A percentile compares a stretch with the other conserved stretches of the same genome.
phyloP scores from a whole-genome alignment of 2,113 vertebrate species.

The Pandion haliaetus region DNA sequence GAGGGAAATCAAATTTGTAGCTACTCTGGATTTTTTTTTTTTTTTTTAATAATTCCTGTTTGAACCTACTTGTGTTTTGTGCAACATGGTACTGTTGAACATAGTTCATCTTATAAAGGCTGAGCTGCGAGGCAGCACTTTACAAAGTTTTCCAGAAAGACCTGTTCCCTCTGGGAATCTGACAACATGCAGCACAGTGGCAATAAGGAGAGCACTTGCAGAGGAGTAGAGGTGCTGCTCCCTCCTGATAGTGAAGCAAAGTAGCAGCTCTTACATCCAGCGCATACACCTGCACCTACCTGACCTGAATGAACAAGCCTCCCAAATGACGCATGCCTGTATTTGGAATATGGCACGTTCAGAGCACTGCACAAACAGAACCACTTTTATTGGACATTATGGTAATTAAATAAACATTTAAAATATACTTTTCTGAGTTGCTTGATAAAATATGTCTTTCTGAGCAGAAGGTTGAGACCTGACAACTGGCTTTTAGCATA shows the following conservation, averaged over 20 bases:
- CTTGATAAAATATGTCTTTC: background rate
- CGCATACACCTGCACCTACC: background rate
- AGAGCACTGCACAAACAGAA: background rate
- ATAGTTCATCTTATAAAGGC: background rate
- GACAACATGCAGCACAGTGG: background rate
- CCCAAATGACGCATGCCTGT: fast-evolving
- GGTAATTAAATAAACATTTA: background rate
- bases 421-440: background rate
- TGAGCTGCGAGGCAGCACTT: background rate
- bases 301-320: background rate
- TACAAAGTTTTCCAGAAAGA: background rate
- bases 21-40: background rate
- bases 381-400: background rate
- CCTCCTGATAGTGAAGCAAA: background rate
- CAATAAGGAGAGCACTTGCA: background rate
- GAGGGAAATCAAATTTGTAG: too few species aligned
- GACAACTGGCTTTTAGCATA: background rate
- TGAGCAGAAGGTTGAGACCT: background rate
- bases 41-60: too few species aligned
- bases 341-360: background rate
- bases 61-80: too few species aligned
- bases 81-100: background rate
- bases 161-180: background rate
- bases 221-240: background rate
- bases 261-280: background rate